These are phyloP conservation scores for Asbolus verrucosus DNA, from an alignment of 1,140 invertebrate genomes.

Conservation along the genomic window DNA sequence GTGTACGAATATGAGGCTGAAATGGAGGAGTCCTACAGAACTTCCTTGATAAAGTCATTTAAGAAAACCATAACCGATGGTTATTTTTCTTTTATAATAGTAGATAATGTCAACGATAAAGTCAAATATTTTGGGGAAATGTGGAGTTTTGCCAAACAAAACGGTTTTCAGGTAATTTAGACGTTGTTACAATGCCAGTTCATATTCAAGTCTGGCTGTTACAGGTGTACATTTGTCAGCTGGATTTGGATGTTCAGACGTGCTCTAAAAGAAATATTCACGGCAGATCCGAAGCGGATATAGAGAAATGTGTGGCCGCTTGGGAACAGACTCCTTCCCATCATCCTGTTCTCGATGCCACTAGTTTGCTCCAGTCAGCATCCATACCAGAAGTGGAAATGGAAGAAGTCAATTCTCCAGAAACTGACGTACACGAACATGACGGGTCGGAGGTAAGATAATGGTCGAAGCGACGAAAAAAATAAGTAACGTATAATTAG, in stretches of 20 bases:
- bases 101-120: slow-evolving; percentile 89
- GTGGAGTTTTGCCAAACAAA: slow-evolving; percentile 87
- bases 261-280: slow-evolving; percentile 90
- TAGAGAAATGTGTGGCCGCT: slow-evolving; percentile 78
- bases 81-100: slow-evolving; percentile 93
- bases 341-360: slow-evolving; percentile 79
- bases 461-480: slow-evolving; percentile 45
- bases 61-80: slow-evolving; percentile 93
- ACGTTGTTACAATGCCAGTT: slow-evolving; percentile 8
- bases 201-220: slow-evolving; percentile 11
- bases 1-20: slow-evolving; percentile 92
- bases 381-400: slow-evolving; percentile 72
- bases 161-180: slow-evolving; percentile 82
- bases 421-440: slow-evolving; percentile 65
- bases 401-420: slow-evolving; percentile 68
- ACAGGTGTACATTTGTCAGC: slow-evolving; percentile 89
- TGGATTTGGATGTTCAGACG: slow-evolving; percentile 82
- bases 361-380: slow-evolving; percentile 81
- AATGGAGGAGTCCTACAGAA: slow-evolving; percentile 85
- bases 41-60: slow-evolving; percentile 89
- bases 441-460: slow-evolving; percentile 64
- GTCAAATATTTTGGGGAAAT: slow-evolving; percentile 87
- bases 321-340: slow-evolving; percentile 84
- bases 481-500: not conserved
- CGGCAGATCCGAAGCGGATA: slow-evolving; percentile 81